These are phyloP conservation scores for Lasius fuliginosus DNA, from an alignment of 2,888 invertebrate species.

Conservation along the genomic window DNA sequence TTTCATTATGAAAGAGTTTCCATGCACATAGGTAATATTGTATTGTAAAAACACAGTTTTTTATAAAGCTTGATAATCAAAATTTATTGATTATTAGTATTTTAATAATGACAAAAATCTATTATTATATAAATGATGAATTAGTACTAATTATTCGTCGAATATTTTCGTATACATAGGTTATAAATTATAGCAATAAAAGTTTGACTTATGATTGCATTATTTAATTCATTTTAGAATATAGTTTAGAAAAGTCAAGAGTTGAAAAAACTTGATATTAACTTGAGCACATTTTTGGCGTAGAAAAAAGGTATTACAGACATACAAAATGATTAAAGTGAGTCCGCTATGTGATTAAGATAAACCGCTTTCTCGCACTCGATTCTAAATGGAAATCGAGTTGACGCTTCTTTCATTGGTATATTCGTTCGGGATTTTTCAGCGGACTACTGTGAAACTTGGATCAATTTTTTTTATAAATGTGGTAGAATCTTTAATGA, in stretches of 20 bases:
- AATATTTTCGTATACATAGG: neutral
- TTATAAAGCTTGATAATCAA: neutral
- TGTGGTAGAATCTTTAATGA: conserved; percentile 57
- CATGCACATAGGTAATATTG: neutral
- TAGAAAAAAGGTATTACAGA: conserved; percentile 1
- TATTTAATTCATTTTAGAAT: neutral
- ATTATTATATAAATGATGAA: neutral
- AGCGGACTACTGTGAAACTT: conserved; percentile 51
- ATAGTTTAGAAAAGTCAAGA: neutral
- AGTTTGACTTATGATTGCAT: neutral
- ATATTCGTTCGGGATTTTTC: conserved; percentile 51
- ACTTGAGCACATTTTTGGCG: neutral
- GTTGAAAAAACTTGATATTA: neutral
- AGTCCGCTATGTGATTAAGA: conserved; percentile 31
- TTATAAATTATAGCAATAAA: neutral
- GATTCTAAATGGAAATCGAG: conserved; percentile 43
- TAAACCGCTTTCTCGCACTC: conserved; percentile 48
- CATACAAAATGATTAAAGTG: conserved; percentile 22
- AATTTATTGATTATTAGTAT: neutral
- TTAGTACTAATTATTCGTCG: neutral
- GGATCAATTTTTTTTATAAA: conserved; percentile 57
- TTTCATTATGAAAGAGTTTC: neutral
- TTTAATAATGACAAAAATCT: neutral
- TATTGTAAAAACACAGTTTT: neutral
- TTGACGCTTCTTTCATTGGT: conserved; percentile 33